These are phyloP conservation scores for Prunella fulvescens DNA, from an alignment of 2,113 vertebrate genomes.

Conservation along the genomic window DNA sequence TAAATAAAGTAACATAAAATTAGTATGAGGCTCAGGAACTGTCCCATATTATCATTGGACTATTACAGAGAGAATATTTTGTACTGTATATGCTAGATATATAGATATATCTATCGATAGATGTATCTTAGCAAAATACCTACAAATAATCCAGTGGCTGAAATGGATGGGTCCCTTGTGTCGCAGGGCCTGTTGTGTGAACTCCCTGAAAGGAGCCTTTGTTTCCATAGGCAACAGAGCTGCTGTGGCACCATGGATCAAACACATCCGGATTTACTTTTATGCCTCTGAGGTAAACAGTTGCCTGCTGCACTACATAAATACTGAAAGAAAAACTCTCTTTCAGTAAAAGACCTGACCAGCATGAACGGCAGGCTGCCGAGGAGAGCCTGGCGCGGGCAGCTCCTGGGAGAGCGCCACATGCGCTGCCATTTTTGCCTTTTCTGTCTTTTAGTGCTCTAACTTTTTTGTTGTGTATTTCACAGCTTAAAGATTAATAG, in stretches of 20 bases:
- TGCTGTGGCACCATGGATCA: slow-evolving; percentile 27
- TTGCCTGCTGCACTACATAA: slow-evolving; percentile 60
- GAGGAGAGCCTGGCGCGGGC: neutral
- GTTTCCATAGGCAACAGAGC: slow-evolving; percentile 70
- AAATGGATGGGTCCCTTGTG: neutral
- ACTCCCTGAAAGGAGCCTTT: slow-evolving; percentile 47
- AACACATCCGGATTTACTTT: slow-evolving; percentile 52
- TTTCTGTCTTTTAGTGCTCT: slow-evolving; percentile 2
- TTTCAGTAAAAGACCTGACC: slow-evolving; percentile 49
- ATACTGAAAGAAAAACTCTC: slow-evolving; percentile 59
- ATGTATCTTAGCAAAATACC: neutral
- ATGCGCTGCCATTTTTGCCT: neutral
- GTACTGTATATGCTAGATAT: neutral
- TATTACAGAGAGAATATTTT: neutral
- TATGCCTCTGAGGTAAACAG: slow-evolving; percentile 64
- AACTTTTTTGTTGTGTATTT: neutral
- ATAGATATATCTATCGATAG: neutral
- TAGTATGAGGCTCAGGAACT: neutral
- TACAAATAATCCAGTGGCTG: neutral
- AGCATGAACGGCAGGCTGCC: slow-evolving; percentile 45
- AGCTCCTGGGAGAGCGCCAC: neutral
- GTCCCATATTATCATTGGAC: neutral
- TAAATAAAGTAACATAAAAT: neutral
- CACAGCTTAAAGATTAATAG: neutral
- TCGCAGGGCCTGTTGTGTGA: neutral